Base-by-base conservation (phyloP, 2,888 invertebrate genomes). In the Theretra japonica region DNA sequence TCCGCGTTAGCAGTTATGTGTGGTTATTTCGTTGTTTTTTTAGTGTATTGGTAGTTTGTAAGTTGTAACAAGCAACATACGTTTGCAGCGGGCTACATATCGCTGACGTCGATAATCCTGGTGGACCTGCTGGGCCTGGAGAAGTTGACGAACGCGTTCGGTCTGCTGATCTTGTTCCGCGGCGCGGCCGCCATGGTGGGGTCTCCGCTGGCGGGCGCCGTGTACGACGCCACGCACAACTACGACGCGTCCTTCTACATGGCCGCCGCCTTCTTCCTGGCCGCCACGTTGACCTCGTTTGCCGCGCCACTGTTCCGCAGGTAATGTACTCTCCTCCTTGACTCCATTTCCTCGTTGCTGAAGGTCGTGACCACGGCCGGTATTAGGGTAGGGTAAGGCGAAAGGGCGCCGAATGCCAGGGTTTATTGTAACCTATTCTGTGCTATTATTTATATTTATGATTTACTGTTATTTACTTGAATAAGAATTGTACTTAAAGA, bases 71-170 rank as follows among this genome's bases (percentile, higher is more conserved):
- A 68, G 30, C 56, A 30, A 57, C 8, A 11, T 30, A 57, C 0
- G 23, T 23, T 90, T 91, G 30, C 95, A 98, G 98, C 99, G 76
- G 99, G 99, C 75, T 99, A 98, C 94, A 99, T 99, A 85, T 99
- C 99, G 15, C 95, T 99, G 73, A 99, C 99, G 59, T 99, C 99
- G 69, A 99, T 99, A 87, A 99, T 99, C 86, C 95, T 99, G 75
- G 99, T 99, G 80, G 99, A 99, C 90, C 95, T 99, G 56, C 95
- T 99, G 68, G 99, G 99, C 1, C 94, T 99, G 87, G 99, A 99
- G 87, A 98, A 98, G 88, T 94, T 99, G 80, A 99, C 99, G 68
- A 99, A 98, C 90, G 99, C 99, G 68, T 99, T 99, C 92, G 99
- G 99, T 17, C 95, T 99, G 76, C 95, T 99, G 72, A 99, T 99